Conservation (phyloP, 2,113 vertebrate genomes). For the Solea senegalensis region DNA sequence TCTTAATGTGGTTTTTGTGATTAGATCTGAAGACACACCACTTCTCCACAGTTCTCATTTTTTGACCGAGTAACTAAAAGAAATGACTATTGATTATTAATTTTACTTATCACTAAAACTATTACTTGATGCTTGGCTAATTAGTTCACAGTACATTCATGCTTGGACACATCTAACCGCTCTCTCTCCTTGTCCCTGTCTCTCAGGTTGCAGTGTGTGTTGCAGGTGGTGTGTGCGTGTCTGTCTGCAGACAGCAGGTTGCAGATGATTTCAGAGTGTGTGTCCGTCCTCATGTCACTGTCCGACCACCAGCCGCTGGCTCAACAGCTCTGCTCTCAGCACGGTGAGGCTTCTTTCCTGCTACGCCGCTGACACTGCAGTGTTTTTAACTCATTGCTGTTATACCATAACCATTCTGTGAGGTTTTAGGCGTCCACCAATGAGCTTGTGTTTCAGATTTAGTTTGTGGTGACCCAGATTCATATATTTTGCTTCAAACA, state of each 20-base stretch:
- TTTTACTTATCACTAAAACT: no score
- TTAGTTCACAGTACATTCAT: no score
- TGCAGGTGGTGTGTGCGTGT: constrained; percentile 47
- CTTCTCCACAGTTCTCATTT: no score
- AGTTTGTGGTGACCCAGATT: no score
- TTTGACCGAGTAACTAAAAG: no score
- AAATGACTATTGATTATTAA: no score
- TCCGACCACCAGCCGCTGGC: constrained; percentile 42
- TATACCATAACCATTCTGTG: neutral
- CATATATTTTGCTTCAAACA: no score
- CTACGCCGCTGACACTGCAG: neutral
- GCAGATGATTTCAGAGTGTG: constrained; percentile 31
- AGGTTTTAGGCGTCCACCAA: neutral
- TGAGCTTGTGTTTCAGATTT: no score
- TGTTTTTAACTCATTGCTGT: neutral
- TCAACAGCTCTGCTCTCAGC: constrained; percentile 60
- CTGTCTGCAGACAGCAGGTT: constrained; percentile 46
- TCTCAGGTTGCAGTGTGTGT: constrained; percentile 58
- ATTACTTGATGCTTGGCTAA: no score
- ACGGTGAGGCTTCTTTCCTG: constrained; percentile 51
- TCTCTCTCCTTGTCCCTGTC: neutral
- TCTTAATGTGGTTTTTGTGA: no score
- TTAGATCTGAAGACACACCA: no score
- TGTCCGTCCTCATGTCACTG: constrained; percentile 50
- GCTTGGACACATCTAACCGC: no score